phyloP scores from a whole-genome alignment of 2,113 vertebrate genomes.

The Origma solitaria region DNA sequence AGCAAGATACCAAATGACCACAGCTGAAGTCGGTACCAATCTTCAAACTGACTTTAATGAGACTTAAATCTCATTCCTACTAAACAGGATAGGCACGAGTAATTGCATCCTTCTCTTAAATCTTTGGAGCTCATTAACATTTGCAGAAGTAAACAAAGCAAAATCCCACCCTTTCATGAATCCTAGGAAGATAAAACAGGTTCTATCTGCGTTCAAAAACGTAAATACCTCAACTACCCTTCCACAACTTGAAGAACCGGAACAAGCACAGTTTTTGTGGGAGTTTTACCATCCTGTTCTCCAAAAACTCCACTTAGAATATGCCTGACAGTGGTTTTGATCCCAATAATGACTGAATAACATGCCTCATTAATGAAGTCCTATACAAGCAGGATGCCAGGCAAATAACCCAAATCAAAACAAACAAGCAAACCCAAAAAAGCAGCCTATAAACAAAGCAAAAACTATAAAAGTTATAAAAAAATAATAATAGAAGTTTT shows the following conservation, averaged over 20 bases:
- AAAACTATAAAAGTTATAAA: background rate
- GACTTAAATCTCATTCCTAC: constrained; percentile 13
- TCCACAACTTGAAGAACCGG: background rate
- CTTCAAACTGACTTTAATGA: constrained; percentile 1
- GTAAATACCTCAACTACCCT: background rate
- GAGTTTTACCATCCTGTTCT: background rate
- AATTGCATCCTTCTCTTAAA: constrained; percentile 16
- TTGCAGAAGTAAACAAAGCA: constrained; percentile 18
- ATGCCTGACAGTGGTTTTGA: background rate
- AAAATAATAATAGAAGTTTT: background rate
- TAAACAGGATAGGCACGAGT: background rate
- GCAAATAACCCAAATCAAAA: background rate
- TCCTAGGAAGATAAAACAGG: background rate
- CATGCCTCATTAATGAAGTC: background rate
- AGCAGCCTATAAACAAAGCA: background rate
- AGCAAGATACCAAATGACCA: background rate
- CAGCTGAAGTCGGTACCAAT: background rate
- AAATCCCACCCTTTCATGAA: background rate
- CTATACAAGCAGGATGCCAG: background rate
- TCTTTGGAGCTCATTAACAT: background rate
- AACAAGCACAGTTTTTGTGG: background rate
- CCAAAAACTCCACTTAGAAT: background rate
- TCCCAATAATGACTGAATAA: background rate
- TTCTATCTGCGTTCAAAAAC: background rate
- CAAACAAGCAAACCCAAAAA: background rate